Evolutionary conservation across 2,797 vertebrate species (phyloP).

Genomic region (Cynodonichthys magdalenae): DNA sequence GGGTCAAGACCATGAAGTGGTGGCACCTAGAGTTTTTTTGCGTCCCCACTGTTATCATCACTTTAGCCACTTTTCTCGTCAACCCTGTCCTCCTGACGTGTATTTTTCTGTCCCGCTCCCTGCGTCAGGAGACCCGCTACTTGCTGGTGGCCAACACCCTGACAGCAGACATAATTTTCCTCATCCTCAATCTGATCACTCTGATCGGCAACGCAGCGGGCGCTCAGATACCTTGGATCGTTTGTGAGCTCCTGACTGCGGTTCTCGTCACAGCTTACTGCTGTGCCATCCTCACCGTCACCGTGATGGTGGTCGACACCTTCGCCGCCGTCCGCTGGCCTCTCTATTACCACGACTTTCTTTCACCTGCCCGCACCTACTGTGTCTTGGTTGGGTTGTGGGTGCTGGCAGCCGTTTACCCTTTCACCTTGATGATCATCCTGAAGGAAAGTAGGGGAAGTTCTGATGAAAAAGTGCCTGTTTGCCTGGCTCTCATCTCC

Average conservation of each 20-base stretch:
- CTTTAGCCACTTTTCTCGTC: conserved; percentile 70
- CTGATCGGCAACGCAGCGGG: conserved; percentile 60
- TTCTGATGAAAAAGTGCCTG: conserved; percentile 2
- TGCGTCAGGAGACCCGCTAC: conserved; percentile 83
- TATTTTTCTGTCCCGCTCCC: conserved; percentile 67
- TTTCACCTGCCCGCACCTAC: conserved; percentile 66
- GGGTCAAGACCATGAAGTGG: conserved; percentile 53
- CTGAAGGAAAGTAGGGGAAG: conserved; percentile 41
- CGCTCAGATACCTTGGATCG: conserved; percentile 47
- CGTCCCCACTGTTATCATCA: conserved; percentile 75
- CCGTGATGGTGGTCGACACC: conserved; percentile 84
- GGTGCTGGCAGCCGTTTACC: conserved; percentile 76
- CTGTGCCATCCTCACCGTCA: conserved; percentile 82
- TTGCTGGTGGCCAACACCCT: conserved; percentile 84
- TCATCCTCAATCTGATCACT: conserved; percentile 74
- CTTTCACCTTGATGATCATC: conserved; percentile 71
- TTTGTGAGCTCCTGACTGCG: conserved; percentile 76
- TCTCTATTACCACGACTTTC: conserved; percentile 75
- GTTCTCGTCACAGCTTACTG: conserved; percentile 70
- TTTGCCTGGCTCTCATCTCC: conserved; percentile 77
- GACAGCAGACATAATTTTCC: conserved; percentile 79
- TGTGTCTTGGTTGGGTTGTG: conserved; percentile 75
- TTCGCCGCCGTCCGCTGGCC: conserved; percentile 85
- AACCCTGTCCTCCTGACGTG: conserved; percentile 79
- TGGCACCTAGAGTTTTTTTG: conserved; percentile 72